phyloP scores from a whole-genome alignment of 2,888 invertebrate genomes.

The Trissonchulus sp. region DNA sequence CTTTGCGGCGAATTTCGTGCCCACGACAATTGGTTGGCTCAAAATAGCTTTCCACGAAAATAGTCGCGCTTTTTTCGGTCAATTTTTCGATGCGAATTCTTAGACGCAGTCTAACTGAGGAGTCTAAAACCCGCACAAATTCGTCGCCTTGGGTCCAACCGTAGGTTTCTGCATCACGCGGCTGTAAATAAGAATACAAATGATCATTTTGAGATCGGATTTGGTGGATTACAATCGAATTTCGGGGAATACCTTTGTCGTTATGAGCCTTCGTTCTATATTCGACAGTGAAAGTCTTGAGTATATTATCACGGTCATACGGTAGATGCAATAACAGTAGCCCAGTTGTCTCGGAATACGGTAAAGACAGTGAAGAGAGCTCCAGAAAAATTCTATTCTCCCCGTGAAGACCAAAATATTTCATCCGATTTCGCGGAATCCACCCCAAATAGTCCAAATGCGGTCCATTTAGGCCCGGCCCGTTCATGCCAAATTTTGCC shows the following conservation, averaged over 20 bases:
- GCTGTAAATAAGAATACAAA: conserved; percentile 15
- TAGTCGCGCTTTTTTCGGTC: background rate
- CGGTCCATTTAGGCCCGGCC: conserved; percentile 47
- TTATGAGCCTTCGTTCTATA: conserved; percentile 38
- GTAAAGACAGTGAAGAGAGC: background rate
- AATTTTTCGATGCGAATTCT: background rate
- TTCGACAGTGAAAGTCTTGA: conserved; percentile 47
- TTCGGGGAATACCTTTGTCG: conserved; percentile 5
- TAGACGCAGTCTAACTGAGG: background rate
- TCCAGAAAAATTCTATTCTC: background rate
- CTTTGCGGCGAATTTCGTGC: background rate
- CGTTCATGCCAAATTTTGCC: conserved; percentile 23
- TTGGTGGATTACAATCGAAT: conserved; percentile 11
- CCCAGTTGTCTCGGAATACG: conserved; percentile 34
- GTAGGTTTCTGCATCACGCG: background rate
- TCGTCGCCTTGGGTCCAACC: background rate
- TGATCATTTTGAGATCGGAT: background rate
- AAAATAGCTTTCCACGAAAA: background rate
- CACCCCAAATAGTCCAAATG: conserved; percentile 50
- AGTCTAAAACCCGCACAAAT: background rate
- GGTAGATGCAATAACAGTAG: conserved; percentile 44
- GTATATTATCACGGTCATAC: conserved; percentile 45
- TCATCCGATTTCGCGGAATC: conserved; percentile 45
- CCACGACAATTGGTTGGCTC: background rate
- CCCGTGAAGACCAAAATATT: conserved; percentile 42